These are phyloP conservation scores for Echeneis naucrates DNA, from an alignment of 2,797 vertebrate genomes.

Conservation along the genomic window DNA sequence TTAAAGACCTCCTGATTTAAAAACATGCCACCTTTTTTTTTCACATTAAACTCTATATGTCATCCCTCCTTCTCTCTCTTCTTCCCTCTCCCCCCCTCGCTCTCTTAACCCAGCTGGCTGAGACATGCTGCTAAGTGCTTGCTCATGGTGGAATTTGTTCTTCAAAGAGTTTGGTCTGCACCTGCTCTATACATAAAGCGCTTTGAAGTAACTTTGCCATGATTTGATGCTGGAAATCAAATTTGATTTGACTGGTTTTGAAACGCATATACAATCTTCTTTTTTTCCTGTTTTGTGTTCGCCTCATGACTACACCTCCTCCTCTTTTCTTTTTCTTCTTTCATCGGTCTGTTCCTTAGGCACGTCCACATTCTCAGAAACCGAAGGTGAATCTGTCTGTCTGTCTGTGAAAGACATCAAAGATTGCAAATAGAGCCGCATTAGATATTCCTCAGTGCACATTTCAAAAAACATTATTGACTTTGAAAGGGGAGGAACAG, in stretches of 20 bases:
- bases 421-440: not conserved
- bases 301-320: not conserved
- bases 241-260: no score
- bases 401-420: not conserved
- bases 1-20: not conserved
- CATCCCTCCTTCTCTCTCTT: no score
- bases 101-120: no score
- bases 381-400: constrained; percentile 32
- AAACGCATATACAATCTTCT: not conserved
- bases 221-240: no score
- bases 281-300: not conserved
- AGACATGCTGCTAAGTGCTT: no score
- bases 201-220: no score
- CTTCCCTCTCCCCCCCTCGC: no score
- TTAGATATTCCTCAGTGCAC: not conserved
- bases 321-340: not conserved
- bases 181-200: no score
- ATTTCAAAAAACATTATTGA: not conserved
- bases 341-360: constrained; percentile 17
- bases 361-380: constrained; percentile 60
- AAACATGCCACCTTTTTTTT: not conserved
- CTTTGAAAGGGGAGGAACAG: no score
- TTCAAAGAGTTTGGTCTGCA: no score
- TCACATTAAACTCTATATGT: no score
- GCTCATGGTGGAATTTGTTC: no score